A percentile compares a stretch with the other conserved stretches of the same genome.
Conservation (phyloP, 2,797 vertebrate genomes). For the Sebastes vulpes region DNA sequence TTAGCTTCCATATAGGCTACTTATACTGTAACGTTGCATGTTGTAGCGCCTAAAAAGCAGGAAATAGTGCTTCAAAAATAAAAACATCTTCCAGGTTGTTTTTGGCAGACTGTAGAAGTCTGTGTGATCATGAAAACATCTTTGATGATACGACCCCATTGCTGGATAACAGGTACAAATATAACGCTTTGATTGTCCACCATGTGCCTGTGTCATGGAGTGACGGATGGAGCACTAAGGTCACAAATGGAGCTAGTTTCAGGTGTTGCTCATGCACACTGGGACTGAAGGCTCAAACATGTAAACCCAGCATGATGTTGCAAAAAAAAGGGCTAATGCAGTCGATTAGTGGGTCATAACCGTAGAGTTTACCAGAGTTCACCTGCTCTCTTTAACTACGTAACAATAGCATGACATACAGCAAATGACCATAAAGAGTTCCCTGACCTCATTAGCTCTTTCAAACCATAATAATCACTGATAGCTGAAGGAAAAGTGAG, state of each 20-base stretch:
- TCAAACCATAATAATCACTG: background rate
- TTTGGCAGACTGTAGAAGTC: background rate
- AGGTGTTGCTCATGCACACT: conserved; percentile 12
- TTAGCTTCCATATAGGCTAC: background rate
- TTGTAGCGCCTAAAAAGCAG: too few relatives aligned
- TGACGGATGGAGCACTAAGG: background rate
- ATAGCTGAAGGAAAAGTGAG: conserved; percentile 2
- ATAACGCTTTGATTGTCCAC: background rate
- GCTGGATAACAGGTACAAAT: background rate
- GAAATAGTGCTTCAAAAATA: background rate
- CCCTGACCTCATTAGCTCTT: background rate
- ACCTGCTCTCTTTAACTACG: conserved; percentile 8
- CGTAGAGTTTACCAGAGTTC: background rate
- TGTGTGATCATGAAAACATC: background rate
- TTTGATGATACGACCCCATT: background rate
- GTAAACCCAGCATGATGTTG: conserved; percentile 6
- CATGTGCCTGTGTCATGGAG: background rate
- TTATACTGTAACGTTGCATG: background rate
- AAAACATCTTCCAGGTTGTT: background rate
- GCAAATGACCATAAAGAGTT: background rate
- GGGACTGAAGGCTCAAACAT: conserved; percentile 4
- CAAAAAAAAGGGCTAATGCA: background rate
- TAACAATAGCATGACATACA: conserved; percentile 5
- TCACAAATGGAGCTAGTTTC: conserved; percentile 19
- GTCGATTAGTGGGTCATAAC: conserved; percentile 2